Base-by-base conservation (phyloP, 2,888 invertebrate genomes). In the Crematogaster levior region DNA sequence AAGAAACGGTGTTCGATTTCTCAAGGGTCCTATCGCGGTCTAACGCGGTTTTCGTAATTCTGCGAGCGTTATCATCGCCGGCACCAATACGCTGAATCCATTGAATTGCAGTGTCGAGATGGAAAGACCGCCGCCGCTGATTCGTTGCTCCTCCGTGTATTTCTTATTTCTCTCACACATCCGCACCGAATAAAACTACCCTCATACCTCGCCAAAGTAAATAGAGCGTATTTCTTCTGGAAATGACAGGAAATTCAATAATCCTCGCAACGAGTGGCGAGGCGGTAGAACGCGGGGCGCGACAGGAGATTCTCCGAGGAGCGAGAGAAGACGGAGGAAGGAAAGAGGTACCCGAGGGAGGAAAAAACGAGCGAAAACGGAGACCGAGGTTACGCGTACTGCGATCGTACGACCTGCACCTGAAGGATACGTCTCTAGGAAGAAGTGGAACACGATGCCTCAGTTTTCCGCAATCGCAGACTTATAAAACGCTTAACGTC, bases 241-340 rank as follows among this genome's bases (percentile, higher is more conserved):
- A 91, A 92, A 92, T 93, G 93, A 93, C 93, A 92, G 92, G 90
- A 93, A 93, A 93, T 92, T 93, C 93, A 93, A 94, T 94, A 94
- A 93, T 93, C 92, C 90, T 91, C 87, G 90, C 90, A 91, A 91
- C 90, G 90, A 90, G 84, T 89, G 75, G 84, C 82, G 83, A 86
- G 89, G 82, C 82, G 83, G 82, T 66, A 74, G 74, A 77, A 73
- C 46, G 81, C 70, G 73, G 58, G 66, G 58, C 48, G 65, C 63
- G 66, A 63, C 73, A 84, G 63, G 75, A 84, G 79, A 63, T 60
- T 46, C 77, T 66, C 15, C 70, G 34, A 34, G 27, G 24, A 21
- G 72, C 37, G 70, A 43, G 58, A 53, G 70, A 43, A 46, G 53
- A n/a, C 18, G 53, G 61, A n/a, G 21, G 37, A 48, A 43, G 9